phyloP scores from a whole-genome alignment of 2,797 vertebrate genomes.

The Geotria australis region DNA sequence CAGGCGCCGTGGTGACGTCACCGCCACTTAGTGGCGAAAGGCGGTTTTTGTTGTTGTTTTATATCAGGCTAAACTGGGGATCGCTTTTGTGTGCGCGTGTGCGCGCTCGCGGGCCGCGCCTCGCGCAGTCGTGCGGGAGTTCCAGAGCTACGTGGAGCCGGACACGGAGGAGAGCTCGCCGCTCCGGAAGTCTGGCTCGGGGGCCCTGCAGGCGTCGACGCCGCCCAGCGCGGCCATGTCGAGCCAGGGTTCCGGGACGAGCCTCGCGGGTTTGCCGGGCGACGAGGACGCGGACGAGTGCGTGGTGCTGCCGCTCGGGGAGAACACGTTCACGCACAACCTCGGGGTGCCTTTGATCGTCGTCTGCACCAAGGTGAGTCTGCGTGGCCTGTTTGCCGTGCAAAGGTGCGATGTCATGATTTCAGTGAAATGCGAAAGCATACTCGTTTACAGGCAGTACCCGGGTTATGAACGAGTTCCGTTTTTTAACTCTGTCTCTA shows the following conservation, averaged over 20 bases:
- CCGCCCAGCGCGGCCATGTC: constrained; percentile 42
- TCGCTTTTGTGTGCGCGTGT: too few relatives aligned
- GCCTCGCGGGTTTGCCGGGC: background rate
- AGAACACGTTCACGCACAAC: constrained; percentile 79
- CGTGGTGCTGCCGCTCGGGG: constrained; percentile 62
- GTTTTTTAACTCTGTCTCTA: too few relatives aligned
- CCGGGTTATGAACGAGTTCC: too few relatives aligned
- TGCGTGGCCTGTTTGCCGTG: too few relatives aligned
- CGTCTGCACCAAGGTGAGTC: constrained; percentile 74
- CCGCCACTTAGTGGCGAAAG: too few relatives aligned
- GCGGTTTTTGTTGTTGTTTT: too few relatives aligned
- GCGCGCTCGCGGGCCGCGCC: constrained; percentile 3
- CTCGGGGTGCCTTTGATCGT: constrained; percentile 77
- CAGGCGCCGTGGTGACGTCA: too few relatives aligned
- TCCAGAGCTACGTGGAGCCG: constrained; percentile 83
- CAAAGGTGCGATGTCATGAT: too few relatives aligned
- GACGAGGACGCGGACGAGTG: constrained; percentile 53
- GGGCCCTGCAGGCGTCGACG: constrained; percentile 48
- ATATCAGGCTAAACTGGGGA: too few relatives aligned
- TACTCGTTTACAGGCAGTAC: too few relatives aligned
- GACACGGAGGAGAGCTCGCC: too few relatives aligned
- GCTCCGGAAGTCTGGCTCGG: constrained; percentile 10
- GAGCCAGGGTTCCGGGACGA: background rate
- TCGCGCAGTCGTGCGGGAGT: constrained; percentile 63
- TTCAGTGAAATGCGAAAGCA: too few relatives aligned